Conservation (phyloP, 2,113 vertebrate genomes). For the Cariama cristata region DNA sequence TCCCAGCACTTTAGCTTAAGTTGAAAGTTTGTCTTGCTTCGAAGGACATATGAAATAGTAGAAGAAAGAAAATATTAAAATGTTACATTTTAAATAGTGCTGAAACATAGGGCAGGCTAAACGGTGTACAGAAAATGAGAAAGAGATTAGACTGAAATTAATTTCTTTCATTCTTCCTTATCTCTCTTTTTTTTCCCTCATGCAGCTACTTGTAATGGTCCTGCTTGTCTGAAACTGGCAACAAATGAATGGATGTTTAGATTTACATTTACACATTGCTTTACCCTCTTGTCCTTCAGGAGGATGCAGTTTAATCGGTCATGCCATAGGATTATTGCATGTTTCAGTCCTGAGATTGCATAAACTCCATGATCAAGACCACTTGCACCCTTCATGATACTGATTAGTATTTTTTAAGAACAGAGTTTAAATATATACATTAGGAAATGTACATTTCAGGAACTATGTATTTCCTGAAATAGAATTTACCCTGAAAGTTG, state of each 20-base stretch:
- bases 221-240: not conserved
- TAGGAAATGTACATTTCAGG: not conserved
- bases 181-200: not conserved
- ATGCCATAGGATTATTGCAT: not conserved
- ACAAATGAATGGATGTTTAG: not conserved
- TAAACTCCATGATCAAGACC: not conserved
- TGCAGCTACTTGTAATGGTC: not conserved
- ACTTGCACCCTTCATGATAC: not conserved
- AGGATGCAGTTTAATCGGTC: not conserved
- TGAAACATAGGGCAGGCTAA: not conserved
- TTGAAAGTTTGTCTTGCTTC: constrained; percentile 51
- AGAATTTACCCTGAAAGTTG: not conserved
- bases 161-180: not conserved
- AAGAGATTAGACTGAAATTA: not conserved
- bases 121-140: not conserved
- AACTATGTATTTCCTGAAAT: not conserved
- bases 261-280: not conserved
- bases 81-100: not conserved
- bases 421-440: not conserved
- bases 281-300: not conserved
- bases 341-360: not conserved
- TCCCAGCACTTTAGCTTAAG: constrained; percentile 18
- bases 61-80: not conserved
- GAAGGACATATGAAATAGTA: constrained; percentile 24
- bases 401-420: not conserved